A percentile compares a stretch with the other conserved stretches of the same genome.
Evolutionary conservation across 2,797 vertebrate genomes (phyloP).

Genomic region (Gobio occitaniae): DNA sequence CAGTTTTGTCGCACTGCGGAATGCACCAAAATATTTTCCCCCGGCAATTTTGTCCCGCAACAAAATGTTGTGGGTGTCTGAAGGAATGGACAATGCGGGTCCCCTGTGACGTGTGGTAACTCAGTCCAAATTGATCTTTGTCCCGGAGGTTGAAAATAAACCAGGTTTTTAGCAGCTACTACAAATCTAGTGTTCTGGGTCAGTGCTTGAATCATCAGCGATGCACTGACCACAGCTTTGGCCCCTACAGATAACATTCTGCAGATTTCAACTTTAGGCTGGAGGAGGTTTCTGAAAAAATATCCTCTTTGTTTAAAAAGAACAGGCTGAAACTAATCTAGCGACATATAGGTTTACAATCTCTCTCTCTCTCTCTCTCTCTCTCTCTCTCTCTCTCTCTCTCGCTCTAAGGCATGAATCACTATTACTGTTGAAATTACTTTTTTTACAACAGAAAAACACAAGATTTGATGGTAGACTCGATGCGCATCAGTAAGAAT

Average conservation of each 20-base stretch:
- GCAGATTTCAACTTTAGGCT: constrained; percentile 20
- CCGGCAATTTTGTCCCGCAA: neutral
- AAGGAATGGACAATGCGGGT: neutral
- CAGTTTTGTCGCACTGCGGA: constrained; percentile 32
- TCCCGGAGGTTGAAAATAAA: constrained; percentile 4
- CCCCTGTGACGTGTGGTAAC: neutral
- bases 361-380: neutral
- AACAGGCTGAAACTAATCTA: constrained; percentile 17
- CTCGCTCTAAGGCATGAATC: too few relatives aligned
- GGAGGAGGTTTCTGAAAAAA: constrained; percentile 20
- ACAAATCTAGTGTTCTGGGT: constrained; percentile 34
- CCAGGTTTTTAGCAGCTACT: constrained; percentile 9
- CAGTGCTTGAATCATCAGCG: constrained; percentile 4
- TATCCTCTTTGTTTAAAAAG: constrained; percentile 20
- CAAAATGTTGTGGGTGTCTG: constrained; percentile 12
- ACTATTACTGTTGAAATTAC: too few relatives aligned
- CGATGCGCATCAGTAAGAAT: too few relatives aligned
- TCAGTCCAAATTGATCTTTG: constrained; percentile 23
- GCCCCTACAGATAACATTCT: constrained; percentile 27
- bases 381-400: neutral
- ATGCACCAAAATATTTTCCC: constrained; percentile 42
- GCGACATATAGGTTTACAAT: constrained; percentile 11
- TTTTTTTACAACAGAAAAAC: too few relatives aligned
- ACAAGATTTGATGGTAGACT: too few relatives aligned
- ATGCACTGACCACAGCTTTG: constrained; percentile 9